These are phyloP conservation scores for Nesoenas mayeri DNA, from an alignment of 2,113 vertebrate species.

Conservation along the genomic window DNA sequence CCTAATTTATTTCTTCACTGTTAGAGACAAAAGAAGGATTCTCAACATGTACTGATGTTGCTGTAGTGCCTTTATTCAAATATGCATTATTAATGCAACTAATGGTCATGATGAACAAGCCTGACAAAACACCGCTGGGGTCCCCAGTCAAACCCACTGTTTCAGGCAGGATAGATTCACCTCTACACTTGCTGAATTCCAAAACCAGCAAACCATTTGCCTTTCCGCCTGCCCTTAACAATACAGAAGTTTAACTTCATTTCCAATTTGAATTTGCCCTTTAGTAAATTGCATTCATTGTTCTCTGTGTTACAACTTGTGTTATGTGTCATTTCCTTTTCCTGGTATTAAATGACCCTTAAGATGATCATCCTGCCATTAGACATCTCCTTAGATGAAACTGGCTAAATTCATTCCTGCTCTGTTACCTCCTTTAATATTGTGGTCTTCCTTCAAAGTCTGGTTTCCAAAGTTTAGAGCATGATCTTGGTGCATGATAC, in stretches of 20 bases:
- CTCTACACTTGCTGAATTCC: not conserved
- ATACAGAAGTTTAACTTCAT: constrained; percentile 42
- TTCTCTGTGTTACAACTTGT: constrained; percentile 33
- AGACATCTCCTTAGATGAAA: constrained; percentile 18
- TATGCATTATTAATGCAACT: not conserved
- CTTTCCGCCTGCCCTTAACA: not conserved
- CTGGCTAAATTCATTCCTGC: not conserved
- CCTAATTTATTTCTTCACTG: not conserved
- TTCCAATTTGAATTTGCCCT: constrained; percentile 53
- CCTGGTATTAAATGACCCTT: constrained; percentile 33
- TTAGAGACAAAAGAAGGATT: not conserved
- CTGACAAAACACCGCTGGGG: not conserved
- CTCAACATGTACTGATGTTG: not conserved
- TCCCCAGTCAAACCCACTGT: accelerated
- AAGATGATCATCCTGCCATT: constrained; percentile 26
- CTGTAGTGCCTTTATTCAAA: not conserved
- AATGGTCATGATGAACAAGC: not conserved
- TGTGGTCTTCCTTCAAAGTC: not conserved
- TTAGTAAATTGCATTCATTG: constrained; percentile 48
- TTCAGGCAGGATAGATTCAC: not conserved
- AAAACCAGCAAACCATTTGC: constrained; percentile 6
- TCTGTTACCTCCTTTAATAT: not conserved
- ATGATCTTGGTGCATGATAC: not conserved
- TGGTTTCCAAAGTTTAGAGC: not conserved
- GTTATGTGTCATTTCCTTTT: constrained; percentile 52